Evolutionary conservation across 2,113 vertebrate species (phyloP), one percentile per base, ranked within the genome.

Genomic region (Rhabdornis inornatus): DNA sequence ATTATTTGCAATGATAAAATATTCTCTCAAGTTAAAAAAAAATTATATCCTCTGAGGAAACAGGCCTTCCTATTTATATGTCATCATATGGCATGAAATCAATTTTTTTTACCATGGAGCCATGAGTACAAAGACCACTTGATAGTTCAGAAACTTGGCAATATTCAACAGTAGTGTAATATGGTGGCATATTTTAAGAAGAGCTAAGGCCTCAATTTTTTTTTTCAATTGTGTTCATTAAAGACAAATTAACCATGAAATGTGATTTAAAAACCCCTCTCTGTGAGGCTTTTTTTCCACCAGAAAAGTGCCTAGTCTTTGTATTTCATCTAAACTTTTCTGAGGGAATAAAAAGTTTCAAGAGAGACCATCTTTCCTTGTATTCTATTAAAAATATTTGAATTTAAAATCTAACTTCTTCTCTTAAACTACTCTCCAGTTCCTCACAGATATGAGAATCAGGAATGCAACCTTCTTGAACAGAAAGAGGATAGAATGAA

Each of bases 1-100:
- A 69, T 87, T 81, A 93, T 89, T 90, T 90, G n/a, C 11, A 9
- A 75, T 56, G 57, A 70, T 61, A 93, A 96, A 94, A 84, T 83
- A 89, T 35, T 77, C 66, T 87, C 57, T 55, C 40, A 60, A 71
- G 59, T 93, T 94, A 89, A 94, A 94, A 96, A 55, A 40, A 94
- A 96, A 83, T 69, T 82, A 64, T 50, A 90, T 72, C 53, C 91
- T 95, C 79, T 65, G 82, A 97, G 75, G 70, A 97, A 97, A 84
- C 16, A 72, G 39, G 13, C 53, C 10, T 96, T 96, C 78, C 52
- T 96, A 93, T 92, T 96, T 94, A 75, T 77, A 75, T 87, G 59
- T 83, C 57, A 93, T 91, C 61, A 65, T 77, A 78, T 95, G 95
- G 91, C 91, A 94, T 49, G 61, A 65, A 88, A 94, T 96, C 35